phyloP scores from a whole-genome alignment of 2,888 invertebrate genomes.

The Oscheius sp. region DNA sequence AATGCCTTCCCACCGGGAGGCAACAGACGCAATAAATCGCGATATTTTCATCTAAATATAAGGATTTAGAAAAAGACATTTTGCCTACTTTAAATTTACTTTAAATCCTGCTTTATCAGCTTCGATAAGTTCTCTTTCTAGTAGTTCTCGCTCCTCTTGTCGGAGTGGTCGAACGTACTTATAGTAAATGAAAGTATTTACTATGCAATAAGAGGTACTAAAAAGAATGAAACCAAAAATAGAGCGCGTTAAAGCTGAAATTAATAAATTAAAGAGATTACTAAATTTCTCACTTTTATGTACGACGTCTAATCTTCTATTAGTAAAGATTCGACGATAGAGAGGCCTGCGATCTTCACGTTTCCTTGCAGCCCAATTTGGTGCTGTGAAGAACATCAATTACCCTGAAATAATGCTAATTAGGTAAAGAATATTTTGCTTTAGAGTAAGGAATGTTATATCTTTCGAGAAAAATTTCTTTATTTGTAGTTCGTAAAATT shows the following conservation, averaged over 20 bases:
- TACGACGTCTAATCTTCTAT: constrained; percentile 64
- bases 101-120: constrained; percentile 66
- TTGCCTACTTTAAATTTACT: constrained; percentile 43
- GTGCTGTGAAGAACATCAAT: constrained; percentile 50
- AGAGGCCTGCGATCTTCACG: constrained; percentile 64
- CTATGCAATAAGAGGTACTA: constrained; percentile 61
- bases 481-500: too few relatives aligned
- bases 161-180: constrained; percentile 62
- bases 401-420: constrained; percentile 16
- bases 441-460: too few relatives aligned
- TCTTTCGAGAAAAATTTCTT: too few relatives aligned
- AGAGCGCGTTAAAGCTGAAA: constrained; percentile 59
- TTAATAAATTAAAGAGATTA: not conserved
- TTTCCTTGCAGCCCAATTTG: constrained; percentile 44
- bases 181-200: constrained; percentile 65
- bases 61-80: not conserved
- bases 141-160: constrained; percentile 60
- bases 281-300: constrained; percentile 58
- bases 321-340: constrained; percentile 67
- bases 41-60: constrained; percentile 27
- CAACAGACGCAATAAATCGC: constrained; percentile 30
- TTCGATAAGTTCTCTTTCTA: constrained; percentile 66
- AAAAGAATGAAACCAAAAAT: constrained; percentile 63
- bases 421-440: not conserved
- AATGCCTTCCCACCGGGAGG: constrained; percentile 33